phyloP scores from a whole-genome alignment of 2,113 vertebrate species.

The Hyaena hyaena region DNA sequence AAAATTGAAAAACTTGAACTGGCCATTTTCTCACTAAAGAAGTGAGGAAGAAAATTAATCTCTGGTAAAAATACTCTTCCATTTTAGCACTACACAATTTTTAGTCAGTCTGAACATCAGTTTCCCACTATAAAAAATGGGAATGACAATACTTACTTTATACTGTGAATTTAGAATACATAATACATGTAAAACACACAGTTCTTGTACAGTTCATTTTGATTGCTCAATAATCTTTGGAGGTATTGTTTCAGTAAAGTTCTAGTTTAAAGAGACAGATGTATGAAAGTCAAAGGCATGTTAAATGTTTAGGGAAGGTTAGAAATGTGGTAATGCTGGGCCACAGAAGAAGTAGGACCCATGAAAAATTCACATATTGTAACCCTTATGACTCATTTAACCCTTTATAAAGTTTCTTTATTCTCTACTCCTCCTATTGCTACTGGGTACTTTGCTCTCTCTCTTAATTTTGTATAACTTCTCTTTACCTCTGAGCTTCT shows the following conservation, averaged over 20 bases:
- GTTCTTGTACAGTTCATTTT: background rate
- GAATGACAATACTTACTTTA: background rate
- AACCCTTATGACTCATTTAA: background rate
- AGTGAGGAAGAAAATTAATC: background rate
- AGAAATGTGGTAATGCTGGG: background rate
- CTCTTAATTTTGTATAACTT: background rate
- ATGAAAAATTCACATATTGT: background rate
- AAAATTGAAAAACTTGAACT: background rate
- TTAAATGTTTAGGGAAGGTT: background rate
- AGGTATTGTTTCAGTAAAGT: background rate
- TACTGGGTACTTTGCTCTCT: background rate
- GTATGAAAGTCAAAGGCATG: background rate
- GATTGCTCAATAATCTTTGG: background rate
- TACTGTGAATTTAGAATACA: constrained; percentile 3
- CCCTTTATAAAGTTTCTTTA: background rate
- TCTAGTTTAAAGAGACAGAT: background rate
- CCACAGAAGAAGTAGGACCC: background rate
- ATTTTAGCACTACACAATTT: background rate
- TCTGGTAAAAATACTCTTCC: background rate
- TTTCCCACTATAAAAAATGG: constrained; percentile 3
- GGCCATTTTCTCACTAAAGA: background rate
- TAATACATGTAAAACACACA: background rate
- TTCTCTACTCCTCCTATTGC: background rate
- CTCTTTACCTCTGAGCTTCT: background rate
- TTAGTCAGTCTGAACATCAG: background rate